Percentiles rank a stretch among this genome's conserved stretches.
Conservation (phyloP, 64 coral and sea anemone species). For the Montipora foliosa region DNA sequence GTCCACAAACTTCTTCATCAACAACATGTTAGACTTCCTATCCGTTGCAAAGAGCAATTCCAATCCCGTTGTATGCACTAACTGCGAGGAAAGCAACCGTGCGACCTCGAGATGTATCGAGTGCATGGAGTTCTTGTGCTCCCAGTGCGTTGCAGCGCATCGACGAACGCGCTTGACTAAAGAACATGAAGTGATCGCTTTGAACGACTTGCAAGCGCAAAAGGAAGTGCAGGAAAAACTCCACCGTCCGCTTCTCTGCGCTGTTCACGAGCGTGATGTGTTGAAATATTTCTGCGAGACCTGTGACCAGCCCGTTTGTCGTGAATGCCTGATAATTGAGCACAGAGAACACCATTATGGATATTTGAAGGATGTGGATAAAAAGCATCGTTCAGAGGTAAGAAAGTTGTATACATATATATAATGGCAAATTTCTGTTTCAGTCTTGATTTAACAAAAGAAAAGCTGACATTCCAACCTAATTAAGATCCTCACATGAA, state of each 20-base stretch:
- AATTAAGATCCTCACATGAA: no score
- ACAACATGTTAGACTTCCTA: slow-evolving; percentile 98
- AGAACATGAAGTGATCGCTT: slow-evolving; percentile 92
- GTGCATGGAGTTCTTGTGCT: slow-evolving; percentile 96
- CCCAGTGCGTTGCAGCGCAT: slow-evolving; percentile 91
- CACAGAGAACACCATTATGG: slow-evolving; percentile 93
- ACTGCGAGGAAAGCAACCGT: slow-evolving; percentile 81
- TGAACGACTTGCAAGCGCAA: slow-evolving; percentile 83
- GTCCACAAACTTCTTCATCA: slow-evolving; percentile 98
- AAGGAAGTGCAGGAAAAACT: slow-evolving; percentile 89
- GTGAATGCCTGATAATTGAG: slow-evolving; percentile 97
- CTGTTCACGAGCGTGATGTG: slow-evolving; percentile 83
- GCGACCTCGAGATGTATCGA: slow-evolving; percentile 89
- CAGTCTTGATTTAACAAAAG: not conserved
- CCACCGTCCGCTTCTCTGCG: slow-evolving; percentile 82
- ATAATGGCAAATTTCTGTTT: not conserved
- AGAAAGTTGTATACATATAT: no score
- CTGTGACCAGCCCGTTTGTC: slow-evolving; percentile 91
- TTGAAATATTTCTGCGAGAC: slow-evolving; percentile 98
- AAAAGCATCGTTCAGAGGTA: slow-evolving; percentile 95
- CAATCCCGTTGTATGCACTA: slow-evolving; percentile 87
- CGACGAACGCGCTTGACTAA: slow-evolving; percentile 88
- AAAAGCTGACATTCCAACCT: no score
- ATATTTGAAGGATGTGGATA: slow-evolving; percentile 96
- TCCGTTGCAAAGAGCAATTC: slow-evolving; percentile 86